phyloP scores from a whole-genome alignment of 2,888 invertebrate species.

The Ectobius pallidus region DNA sequence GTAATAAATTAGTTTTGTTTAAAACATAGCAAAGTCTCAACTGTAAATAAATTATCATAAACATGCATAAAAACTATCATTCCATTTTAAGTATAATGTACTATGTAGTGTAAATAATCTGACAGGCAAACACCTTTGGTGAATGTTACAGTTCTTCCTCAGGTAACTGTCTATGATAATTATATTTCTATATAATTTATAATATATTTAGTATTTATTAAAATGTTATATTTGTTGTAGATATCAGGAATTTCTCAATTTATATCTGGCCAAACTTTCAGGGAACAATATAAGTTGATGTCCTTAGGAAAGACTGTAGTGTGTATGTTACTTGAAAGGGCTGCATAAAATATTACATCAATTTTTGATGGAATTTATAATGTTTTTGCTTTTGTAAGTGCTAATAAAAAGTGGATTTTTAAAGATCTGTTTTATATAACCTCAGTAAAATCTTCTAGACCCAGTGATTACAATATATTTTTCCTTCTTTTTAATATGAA shows the following conservation, averaged over 20 bases:
- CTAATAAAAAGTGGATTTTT: constrained; percentile 19
- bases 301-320: constrained; percentile 4
- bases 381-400: constrained; percentile 21
- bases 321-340: constrained; percentile 3
- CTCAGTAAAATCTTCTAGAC: not conserved
- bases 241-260: constrained; percentile 15
- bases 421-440: no score
- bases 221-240: constrained; percentile 12
- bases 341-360: constrained; percentile 14
- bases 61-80: no score
- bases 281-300: constrained; percentile 20
- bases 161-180: constrained; percentile 12
- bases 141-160: constrained; percentile 12
- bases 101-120: constrained; percentile 5
- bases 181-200: constrained; percentile 21
- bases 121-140: constrained; percentile 15
- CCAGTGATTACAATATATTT: not conserved
- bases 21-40: no score
- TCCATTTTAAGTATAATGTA: no score
- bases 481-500: not conserved
- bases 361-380: constrained; percentile 20
- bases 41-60: no score
- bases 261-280: constrained; percentile 21
- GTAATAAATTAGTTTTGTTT: no score
- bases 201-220: constrained; percentile 20